Conservation (phyloP, 2,113 vertebrate genomes). For the Ctenodactylus gundi region DNA sequence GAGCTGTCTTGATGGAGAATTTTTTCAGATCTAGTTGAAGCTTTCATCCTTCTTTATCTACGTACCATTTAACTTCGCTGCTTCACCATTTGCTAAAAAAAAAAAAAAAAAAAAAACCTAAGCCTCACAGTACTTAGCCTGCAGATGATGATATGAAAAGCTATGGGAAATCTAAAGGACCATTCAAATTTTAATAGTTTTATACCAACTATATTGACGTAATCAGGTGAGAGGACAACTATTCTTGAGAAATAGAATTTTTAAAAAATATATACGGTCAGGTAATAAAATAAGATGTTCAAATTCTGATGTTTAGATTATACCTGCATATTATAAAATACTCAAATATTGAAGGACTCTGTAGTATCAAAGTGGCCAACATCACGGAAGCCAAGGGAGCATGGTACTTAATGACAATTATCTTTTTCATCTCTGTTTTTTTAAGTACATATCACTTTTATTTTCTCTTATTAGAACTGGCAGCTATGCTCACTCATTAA, state of each 20-base stretch:
- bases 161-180: not conserved
- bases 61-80: not conserved
- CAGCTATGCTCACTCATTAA: not conserved
- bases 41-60: not conserved
- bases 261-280: slow-evolving; percentile 10
- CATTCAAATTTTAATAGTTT: slow-evolving; percentile 12
- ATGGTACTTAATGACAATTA: not conserved
- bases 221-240: not conserved
- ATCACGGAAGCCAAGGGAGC: not conserved
- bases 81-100: not conserved
- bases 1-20: not conserved
- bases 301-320: slow-evolving; percentile 12
- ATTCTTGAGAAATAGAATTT: not conserved
- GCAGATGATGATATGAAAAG: not conserved
- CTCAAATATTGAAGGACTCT: not conserved
- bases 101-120: not conserved
- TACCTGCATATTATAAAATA: not conserved
- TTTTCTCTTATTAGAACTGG: not conserved
- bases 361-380: not conserved
- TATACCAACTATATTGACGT: not conserved
- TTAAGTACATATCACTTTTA: not conserved
- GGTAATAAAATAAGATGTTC: slow-evolving; percentile 41
- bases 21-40: not conserved
- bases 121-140: not conserved
- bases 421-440: not conserved